phyloP scores from a whole-genome alignment of 2,888 invertebrate genomes.

The Eudasyphora cyanicolor region DNA sequence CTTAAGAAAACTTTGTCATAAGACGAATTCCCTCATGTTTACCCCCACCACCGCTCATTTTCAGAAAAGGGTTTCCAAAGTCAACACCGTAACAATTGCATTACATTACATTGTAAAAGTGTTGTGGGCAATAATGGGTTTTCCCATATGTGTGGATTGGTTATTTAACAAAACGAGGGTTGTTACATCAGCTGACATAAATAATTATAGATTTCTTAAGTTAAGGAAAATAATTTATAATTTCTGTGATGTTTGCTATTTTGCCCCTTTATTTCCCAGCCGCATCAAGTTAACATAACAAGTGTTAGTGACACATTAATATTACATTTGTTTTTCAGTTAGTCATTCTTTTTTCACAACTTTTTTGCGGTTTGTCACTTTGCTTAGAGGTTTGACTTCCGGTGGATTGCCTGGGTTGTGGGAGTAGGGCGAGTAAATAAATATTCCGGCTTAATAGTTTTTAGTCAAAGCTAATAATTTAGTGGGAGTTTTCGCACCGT shows the following conservation, averaged over 20 bases:
- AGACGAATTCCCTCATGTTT: constrained; percentile 32
- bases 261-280: constrained; percentile 4
- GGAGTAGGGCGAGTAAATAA: constrained; percentile 7
- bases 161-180: constrained; percentile 26
- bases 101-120: constrained; percentile 38
- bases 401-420: constrained; percentile 39
- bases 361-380: constrained; percentile 68
- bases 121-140: background rate
- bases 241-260: constrained; percentile 60
- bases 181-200: constrained; percentile 25
- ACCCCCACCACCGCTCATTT: background rate
- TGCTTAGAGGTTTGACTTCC: constrained; percentile 61
- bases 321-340: constrained; percentile 29
- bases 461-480: constrained; percentile 47
- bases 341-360: background rate
- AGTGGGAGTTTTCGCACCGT: constrained; percentile 57
- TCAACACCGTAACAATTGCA: constrained; percentile 56
- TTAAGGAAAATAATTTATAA: constrained; percentile 56
- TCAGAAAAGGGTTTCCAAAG: constrained; percentile 4
- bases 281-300: constrained; percentile 40
- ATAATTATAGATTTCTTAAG: constrained; percentile 55
- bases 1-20: constrained; percentile 54
- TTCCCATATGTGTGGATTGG: background rate
- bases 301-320: constrained; percentile 62
- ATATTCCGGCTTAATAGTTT: constrained; percentile 48